These are phyloP conservation scores for Semnopithecus entellus DNA, from an alignment of 2,113 vertebrate species.

Conservation along the genomic window DNA sequence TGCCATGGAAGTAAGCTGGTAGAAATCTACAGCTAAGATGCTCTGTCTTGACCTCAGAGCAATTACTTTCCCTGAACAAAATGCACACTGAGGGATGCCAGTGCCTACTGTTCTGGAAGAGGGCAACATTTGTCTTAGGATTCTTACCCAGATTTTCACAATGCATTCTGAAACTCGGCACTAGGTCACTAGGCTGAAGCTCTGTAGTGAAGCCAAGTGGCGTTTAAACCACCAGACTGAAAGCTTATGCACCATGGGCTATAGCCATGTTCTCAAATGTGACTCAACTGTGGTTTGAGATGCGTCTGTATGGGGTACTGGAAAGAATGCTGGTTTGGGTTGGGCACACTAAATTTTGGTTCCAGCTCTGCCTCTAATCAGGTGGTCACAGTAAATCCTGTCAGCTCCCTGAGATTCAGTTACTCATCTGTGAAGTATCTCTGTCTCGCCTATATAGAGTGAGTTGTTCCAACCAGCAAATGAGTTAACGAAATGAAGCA, in stretches of 20 bases:
- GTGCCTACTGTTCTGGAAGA: conserved; percentile 61
- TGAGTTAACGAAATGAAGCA: not conserved
- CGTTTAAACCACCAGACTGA: conserved; percentile 36
- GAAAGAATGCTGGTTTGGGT: conserved; percentile 19
- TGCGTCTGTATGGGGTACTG: not conserved
- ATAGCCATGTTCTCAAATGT: not conserved
- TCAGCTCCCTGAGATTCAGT: not conserved
- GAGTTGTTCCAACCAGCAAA: not conserved
- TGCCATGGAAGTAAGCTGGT: not conserved
- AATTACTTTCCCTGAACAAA: conserved; percentile 51
- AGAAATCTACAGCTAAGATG: not conserved
- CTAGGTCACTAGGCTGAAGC: conserved; percentile 52
- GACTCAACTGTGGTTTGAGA: conserved; percentile 61
- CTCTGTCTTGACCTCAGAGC: conserved; percentile 22
- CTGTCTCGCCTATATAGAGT: not conserved
- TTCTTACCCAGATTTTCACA: conserved; percentile 57
- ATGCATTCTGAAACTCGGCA: not conserved
- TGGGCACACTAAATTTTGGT: not conserved
- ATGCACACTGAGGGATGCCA: conserved; percentile 8
- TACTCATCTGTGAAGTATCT: not conserved
- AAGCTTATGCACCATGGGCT: not conserved
- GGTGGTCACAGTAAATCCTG: not conserved
- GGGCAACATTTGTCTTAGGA: not conserved
- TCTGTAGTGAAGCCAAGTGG: not conserved
- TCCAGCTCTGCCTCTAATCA: not conserved